Evolutionary conservation across 2,113 vertebrate species (phyloP).

Genomic region (Misgurnus mizolepis): DNA sequence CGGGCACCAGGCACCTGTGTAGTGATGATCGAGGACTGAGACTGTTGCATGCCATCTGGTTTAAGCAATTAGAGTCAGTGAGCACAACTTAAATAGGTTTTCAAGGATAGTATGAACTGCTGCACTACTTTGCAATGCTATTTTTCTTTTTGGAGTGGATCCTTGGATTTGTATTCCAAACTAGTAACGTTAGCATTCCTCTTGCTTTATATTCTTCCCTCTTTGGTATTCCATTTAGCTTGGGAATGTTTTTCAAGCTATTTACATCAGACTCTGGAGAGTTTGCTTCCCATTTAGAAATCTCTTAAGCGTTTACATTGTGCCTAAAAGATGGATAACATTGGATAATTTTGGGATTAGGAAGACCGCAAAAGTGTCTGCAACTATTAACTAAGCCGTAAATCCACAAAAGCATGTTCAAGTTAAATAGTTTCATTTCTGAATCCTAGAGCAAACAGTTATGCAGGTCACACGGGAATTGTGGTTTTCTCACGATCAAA

Average conservation of each 20-base stretch:
- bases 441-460: neutral
- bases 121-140: neutral
- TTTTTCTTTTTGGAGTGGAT: neutral
- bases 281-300: constrained; percentile 28
- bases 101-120: neutral
- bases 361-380: neutral
- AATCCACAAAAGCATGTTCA: neutral
- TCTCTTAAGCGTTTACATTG: constrained; percentile 14
- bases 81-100: neutral
- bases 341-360: constrained; percentile 16
- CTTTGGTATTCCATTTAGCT: constrained; percentile 38
- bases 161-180: neutral
- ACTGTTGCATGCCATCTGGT: constrained; percentile 67
- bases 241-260: constrained; percentile 51
- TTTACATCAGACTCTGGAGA: constrained; percentile 29
- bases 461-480: no score
- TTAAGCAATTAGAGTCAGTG: constrained; percentile 8
- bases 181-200: neutral
- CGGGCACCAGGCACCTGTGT: constrained; percentile 79
- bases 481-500: neutral
- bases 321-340: constrained; percentile 25
- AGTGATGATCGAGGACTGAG: constrained; percentile 69
- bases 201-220: neutral
- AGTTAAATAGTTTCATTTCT: neutral
- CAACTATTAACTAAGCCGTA: neutral